phyloP scores from a whole-genome alignment of 2,888 invertebrate genomes.

The Microchrysa polita region DNA sequence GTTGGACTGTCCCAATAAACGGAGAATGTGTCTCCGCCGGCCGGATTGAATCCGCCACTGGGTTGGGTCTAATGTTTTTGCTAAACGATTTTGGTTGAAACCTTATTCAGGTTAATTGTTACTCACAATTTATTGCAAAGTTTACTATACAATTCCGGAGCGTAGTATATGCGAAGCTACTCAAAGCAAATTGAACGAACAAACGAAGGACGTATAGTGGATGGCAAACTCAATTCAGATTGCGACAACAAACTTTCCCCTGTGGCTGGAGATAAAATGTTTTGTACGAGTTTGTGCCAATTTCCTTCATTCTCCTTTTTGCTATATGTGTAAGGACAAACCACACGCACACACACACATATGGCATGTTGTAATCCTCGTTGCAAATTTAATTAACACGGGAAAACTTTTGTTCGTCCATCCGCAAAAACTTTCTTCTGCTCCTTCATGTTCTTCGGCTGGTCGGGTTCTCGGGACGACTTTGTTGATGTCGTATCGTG shows the following conservation, averaged over 20 bases:
- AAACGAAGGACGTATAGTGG: not conserved
- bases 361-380: constrained; percentile 20
- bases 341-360: no score
- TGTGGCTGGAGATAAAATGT: constrained; percentile 6
- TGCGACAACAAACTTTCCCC: constrained; percentile 24
- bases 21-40: no score
- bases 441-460: no score
- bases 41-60: no score
- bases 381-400: constrained; percentile 26
- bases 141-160: constrained; percentile 9
- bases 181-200: constrained; percentile 6
- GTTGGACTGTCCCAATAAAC: no score
- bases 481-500: no score
- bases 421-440: constrained; percentile 21
- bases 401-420: constrained; percentile 28
- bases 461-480: no score
- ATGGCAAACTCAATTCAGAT: constrained; percentile 1
- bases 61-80: no score
- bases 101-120: constrained; percentile 9
- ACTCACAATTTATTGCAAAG: constrained; percentile 8
- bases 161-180: not conserved
- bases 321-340: no score
- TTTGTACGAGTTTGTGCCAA: not conserved
- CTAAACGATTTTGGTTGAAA: not conserved
- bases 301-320: not conserved